These are phyloP conservation scores for Catostylus mosaicus DNA, from an alignment of 30 jellyfish, hydroid and myxozoan species.

Conservation along the genomic window DNA sequence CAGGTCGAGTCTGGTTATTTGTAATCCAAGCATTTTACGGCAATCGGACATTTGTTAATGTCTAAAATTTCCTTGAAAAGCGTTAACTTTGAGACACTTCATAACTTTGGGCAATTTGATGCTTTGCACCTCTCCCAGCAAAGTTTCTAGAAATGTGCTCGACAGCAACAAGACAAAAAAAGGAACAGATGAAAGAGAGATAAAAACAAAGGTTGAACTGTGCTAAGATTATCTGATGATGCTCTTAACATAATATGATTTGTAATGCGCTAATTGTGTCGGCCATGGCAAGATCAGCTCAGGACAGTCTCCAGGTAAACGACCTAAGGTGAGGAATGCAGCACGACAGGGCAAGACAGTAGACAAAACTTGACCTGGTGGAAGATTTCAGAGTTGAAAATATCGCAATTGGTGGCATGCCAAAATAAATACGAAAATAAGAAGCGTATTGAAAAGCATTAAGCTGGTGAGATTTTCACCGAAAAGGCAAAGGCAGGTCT, in stretches of 20 bases:
- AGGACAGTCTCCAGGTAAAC: conserved; percentile 39
- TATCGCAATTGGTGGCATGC: conserved; percentile 11
- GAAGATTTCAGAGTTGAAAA: neutral
- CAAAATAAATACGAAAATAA: neutral
- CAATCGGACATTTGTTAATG: no score
- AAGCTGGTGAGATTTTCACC: neutral
- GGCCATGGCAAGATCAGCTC: neutral
- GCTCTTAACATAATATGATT: conserved; percentile 19
- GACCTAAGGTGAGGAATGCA: conserved; percentile 17
- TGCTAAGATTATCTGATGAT: conserved; percentile 26
- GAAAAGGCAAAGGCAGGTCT: neutral
- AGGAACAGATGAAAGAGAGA: neutral
- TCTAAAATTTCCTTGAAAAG: no score
- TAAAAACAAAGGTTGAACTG: neutral
- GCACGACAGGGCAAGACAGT: neutral
- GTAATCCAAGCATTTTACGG: no score
- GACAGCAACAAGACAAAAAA: no score
- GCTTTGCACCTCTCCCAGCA: no score
- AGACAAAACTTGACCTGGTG: conserved; percentile 5
- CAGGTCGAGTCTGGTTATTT: no score
- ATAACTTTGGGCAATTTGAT: no score
- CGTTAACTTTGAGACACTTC: no score
- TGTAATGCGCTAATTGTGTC: conserved; percentile 7
- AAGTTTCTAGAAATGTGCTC: no score
- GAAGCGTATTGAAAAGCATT: neutral